Base-by-base conservation (phyloP, 2,888 invertebrate genomes). In the Sesia bembeciformis region DNA sequence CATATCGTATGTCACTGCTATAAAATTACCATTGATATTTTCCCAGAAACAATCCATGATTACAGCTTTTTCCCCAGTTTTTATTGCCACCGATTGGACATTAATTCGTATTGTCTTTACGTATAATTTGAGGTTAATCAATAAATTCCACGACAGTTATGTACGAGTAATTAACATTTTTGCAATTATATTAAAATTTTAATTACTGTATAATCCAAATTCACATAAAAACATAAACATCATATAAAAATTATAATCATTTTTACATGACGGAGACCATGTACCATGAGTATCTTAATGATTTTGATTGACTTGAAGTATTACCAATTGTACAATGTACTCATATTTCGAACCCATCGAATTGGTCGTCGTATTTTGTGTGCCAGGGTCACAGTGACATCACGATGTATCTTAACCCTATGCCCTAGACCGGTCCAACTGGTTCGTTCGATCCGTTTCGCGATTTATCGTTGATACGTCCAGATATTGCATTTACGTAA, bases 341-440 rank as follows among this genome's bases (percentile, higher is more conserved):
- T 46, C 23, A 46, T 23, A 46, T n/a, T 46, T 46, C 46, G 46
- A 46, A 8, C 46, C n/a, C 43, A 43, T 43, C 43, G 43, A 43
- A 43, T 43, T 23, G 8, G 46, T 8, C 46, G 8, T 23, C 23
- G 46, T n/a, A 46, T 46, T 46, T 46, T 64, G 65, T 66, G 58
- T 74, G 83, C 67, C 83, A 83, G 42, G 83, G 83, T 63, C 76
- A 60, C n/a, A 50, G 59, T 74, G 75, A 76, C 73, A 76, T 68
- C 72, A 65, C 62, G 60, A 64, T 40, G 49, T 7, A 46, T 46
- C 46, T 46, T 46, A 46, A 53, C 58, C 58, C 54, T 57, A 55
- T 53, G 53, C 52, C 52, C 56, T 56, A 64, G 60, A 75, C 74
- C 73, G 72, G 76, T 78, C 52, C 3, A 52, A 72, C 74, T 57